Evolutionary conservation across 2,888 invertebrate species (phyloP).

Genomic region (Drosophila formosana): DNA sequence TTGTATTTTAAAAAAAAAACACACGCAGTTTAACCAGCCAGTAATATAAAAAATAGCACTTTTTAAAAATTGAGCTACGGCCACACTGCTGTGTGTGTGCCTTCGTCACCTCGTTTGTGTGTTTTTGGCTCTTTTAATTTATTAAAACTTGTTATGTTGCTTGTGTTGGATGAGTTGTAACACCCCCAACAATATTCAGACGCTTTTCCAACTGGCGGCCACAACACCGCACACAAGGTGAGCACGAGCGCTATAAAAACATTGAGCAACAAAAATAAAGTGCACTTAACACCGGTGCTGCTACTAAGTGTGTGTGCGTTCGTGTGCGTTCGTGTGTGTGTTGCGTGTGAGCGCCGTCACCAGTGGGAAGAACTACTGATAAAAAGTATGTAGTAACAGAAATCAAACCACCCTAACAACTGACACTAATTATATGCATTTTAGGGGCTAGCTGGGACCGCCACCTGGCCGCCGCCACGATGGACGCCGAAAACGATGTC

Average conservation of each 20-base stretch:
- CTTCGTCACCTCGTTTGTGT: slow-evolving; percentile 52
- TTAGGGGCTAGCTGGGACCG: slow-evolving; percentile 15
- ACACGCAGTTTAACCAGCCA: no score
- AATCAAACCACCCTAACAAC: slow-evolving; percentile 2
- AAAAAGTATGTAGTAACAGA: slow-evolving; percentile 28
- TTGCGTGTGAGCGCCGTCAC: slow-evolving; percentile 42
- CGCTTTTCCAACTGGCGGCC: neutral
- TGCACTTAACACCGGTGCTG: slow-evolving; percentile 23
- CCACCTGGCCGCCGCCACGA: slow-evolving; percentile 21
- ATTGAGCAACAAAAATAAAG: slow-evolving; percentile 6
- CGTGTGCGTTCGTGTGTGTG: slow-evolving; percentile 38
- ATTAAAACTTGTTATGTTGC: slow-evolving; percentile 44
- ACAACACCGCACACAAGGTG: slow-evolving; percentile 15
- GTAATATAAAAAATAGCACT: neutral
- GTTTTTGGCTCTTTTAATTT: slow-evolving; percentile 16
- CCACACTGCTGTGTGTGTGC: slow-evolving; percentile 31
- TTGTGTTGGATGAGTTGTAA: slow-evolving; percentile 14
- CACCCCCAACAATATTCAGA: slow-evolving; percentile 11
- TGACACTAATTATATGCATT: slow-evolving; percentile 5
- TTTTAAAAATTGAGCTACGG: neutral
- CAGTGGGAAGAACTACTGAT: slow-evolving; percentile 41
- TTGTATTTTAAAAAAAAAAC: no score
- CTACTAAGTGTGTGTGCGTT: slow-evolving; percentile 41
- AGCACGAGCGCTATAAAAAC: slow-evolving; percentile 10
- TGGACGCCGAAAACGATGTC: slow-evolving; percentile 80